These are phyloP conservation scores for Eilema depressum DNA, from an alignment of 2,888 invertebrate species.

Conservation along the genomic window DNA sequence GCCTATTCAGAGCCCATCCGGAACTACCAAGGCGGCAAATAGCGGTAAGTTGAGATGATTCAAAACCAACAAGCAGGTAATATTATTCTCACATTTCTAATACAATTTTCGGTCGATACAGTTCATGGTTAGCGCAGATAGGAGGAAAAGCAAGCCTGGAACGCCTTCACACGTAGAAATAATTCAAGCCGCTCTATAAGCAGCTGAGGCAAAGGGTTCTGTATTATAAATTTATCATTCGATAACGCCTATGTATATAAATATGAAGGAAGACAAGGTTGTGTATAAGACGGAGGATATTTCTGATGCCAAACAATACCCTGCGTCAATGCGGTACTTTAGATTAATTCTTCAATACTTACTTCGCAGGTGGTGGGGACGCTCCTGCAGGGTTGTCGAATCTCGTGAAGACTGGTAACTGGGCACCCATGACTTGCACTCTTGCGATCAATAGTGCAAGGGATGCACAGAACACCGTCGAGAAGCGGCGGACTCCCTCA, in stretches of 20 bases:
- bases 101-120: not conserved
- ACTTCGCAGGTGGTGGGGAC: constrained; percentile 90
- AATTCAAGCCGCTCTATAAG: not conserved
- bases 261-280: not conserved
- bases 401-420: constrained; percentile 97
- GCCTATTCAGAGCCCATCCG: not conserved
- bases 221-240: constrained; percentile 1
- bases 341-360: constrained; percentile 18
- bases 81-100: not conserved
- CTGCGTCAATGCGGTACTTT: not conserved
- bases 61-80: constrained; percentile 2
- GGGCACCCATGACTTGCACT: constrained; percentile 98
- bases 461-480: constrained; percentile 93
- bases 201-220: not conserved
- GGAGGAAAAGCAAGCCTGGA: not conserved
- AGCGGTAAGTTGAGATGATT: not conserved
- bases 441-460: constrained; percentile 93
- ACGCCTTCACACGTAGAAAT: not conserved
- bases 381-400: constrained; percentile 99
- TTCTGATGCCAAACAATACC: not conserved
- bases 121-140: not conserved
- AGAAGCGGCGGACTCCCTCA: constrained; percentile 91
- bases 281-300: not conserved
- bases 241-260: not conserved
- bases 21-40: not conserved